Percentiles rank a stretch among this genome's conserved stretches.
phyloP scores from a whole-genome alignment of 2,797 vertebrate species.

The Enteromius radiatus region DNA sequence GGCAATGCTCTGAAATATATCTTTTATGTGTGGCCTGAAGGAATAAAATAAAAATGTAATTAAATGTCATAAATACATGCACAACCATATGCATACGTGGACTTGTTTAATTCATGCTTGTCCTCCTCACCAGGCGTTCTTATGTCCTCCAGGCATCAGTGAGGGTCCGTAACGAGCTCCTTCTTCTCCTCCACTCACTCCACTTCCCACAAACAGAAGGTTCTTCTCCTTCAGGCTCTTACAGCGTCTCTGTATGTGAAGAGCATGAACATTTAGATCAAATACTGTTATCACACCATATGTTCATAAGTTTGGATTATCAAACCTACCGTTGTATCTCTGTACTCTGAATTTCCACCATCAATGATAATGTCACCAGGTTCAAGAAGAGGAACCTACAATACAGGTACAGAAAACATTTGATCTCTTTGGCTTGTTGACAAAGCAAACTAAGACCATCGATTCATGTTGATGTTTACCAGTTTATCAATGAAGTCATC shows the following conservation, averaged over 20 bases:
- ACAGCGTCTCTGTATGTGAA: constrained; percentile 85
- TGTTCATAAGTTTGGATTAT: background rate
- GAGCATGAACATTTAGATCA: background rate
- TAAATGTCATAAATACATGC: background rate
- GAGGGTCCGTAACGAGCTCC: constrained; percentile 95
- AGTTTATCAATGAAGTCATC: constrained; percentile 95
- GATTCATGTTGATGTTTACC: constrained; percentile 73
- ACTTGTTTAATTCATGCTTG: background rate
- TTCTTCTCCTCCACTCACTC: constrained; percentile 97
- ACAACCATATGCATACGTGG: background rate
- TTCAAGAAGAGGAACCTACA: constrained; percentile 88
- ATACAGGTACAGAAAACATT: background rate
- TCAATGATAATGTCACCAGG: constrained; percentile 95
- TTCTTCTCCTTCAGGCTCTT: constrained; percentile 86
- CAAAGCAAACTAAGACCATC: background rate
- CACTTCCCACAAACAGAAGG: constrained; percentile 94
- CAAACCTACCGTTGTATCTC: constrained; percentile 88
- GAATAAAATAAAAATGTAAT: background rate
- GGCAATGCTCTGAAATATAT: constrained; percentile 95
- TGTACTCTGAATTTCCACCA: constrained; percentile 97
- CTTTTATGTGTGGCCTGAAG: constrained; percentile 92
- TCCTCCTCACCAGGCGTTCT: constrained; percentile 91
- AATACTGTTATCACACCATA: background rate
- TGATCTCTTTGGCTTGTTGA: background rate
- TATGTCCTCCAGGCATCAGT: constrained; percentile 96